Evolutionary conservation across 2,888 invertebrate genomes (phyloP).

Genomic region (Sepiola atlantica): DNA sequence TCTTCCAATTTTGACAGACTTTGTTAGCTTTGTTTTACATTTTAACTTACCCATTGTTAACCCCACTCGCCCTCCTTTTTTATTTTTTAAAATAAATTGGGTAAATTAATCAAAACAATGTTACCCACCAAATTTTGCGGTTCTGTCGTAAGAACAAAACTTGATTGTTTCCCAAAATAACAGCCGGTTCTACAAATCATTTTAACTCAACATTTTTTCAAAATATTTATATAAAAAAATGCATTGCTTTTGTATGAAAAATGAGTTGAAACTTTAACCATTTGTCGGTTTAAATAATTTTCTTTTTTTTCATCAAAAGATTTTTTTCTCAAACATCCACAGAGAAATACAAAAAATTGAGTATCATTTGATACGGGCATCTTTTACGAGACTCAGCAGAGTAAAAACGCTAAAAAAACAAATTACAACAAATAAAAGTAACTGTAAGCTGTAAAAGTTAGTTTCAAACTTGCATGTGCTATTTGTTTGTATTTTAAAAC

Average conservation of each 20-base stretch:
- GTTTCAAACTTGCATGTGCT: too few species aligned
- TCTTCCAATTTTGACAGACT: background rate
- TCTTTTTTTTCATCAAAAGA: background rate
- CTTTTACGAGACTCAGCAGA: too few species aligned
- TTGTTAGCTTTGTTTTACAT: background rate
- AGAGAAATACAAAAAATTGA: background rate
- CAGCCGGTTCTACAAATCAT: background rate
- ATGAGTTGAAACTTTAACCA: background rate
- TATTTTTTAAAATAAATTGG: background rate
- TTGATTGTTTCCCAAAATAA: background rate
- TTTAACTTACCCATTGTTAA: background rate
- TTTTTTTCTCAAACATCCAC: background rate
- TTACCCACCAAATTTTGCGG: background rate
- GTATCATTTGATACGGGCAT: too few species aligned
- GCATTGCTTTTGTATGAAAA: background rate
- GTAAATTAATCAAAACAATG: background rate
- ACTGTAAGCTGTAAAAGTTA: too few species aligned
- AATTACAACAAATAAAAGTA: too few species aligned
- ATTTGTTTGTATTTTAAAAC: too few species aligned
- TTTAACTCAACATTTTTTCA: background rate
- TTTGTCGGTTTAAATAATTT: background rate
- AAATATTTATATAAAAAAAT: background rate
- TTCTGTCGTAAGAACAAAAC: background rate
- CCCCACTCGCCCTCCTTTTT: background rate
- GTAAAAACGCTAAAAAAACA: too few species aligned